Percentiles rank a stretch among this genome's conserved stretches.
Conservation (phyloP, 2,888 invertebrate genomes). For the Nasonovia ribisnigri region DNA sequence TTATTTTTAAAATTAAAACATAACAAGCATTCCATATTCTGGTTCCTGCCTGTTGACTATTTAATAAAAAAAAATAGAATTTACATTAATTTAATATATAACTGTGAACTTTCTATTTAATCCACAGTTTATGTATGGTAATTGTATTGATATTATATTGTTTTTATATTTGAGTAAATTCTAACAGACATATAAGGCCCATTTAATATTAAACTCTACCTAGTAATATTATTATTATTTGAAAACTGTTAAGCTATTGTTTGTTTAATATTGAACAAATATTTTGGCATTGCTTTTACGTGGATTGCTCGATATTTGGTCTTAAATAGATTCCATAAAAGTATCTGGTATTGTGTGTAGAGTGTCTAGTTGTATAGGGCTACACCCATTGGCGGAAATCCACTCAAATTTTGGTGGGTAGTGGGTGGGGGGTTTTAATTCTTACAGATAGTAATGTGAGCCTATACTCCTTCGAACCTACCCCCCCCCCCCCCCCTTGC, state of each 20-base stretch:
- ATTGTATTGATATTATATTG: too few species aligned
- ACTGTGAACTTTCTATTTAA: not conserved
- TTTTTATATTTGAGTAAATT: not conserved
- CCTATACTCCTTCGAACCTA: too few species aligned
- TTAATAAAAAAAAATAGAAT: not conserved
- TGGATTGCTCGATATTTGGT: not conserved
- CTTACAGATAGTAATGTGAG: too few species aligned
- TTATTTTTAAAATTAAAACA: not conserved
- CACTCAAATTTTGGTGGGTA: not conserved
- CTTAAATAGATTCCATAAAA: not conserved
- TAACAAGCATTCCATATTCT: not conserved
- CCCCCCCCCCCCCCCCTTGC: too few species aligned
- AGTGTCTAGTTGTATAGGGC: too few species aligned
- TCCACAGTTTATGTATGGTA: not conserved
- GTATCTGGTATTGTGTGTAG: not conserved
- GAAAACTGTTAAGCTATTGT: not conserved
- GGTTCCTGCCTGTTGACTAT: not conserved
- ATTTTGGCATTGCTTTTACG: not conserved
- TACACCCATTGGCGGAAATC: not conserved
- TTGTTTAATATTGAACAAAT: not conserved
- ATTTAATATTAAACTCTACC: not conserved
- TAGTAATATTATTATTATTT: not conserved
- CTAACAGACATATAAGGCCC: not conserved
- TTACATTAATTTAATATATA: not conserved
- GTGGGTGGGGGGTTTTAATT: not conserved